Conservation (phyloP, 35 echinoderm and acorn worm species). For the Strongylocentrotus purpuratus region DNA sequence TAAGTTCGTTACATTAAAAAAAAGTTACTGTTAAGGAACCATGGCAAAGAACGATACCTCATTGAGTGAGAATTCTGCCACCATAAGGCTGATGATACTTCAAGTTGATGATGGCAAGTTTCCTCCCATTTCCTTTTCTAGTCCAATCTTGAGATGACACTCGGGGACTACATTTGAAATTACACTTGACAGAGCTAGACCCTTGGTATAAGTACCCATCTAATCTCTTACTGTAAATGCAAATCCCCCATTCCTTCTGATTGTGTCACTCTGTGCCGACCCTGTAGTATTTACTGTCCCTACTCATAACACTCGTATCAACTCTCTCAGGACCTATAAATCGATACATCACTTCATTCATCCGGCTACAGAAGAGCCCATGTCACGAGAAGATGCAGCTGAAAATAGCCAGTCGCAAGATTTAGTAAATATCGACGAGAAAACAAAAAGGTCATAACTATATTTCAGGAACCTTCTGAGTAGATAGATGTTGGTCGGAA, state of each 20-base stretch:
- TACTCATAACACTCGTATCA: neutral
- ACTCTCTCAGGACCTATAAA: neutral
- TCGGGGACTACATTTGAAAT: neutral
- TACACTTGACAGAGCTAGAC: neutral
- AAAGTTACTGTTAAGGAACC: too few relatives aligned
- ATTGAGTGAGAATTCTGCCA: too few relatives aligned
- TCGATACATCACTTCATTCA: neutral
- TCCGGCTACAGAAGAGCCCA: neutral
- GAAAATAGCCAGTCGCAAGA: neutral
- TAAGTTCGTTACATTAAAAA: too few relatives aligned
- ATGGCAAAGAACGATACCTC: too few relatives aligned
- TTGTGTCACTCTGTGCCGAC: neutral
- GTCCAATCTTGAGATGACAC: neutral
- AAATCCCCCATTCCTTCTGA: neutral
- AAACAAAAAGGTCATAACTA: conserved; percentile 13
- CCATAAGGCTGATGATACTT: too few relatives aligned
- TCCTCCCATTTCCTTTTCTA: neutral
- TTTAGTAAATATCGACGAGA: neutral
- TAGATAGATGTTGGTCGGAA: neutral
- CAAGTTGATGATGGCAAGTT: neutral
- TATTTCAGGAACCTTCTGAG: neutral
- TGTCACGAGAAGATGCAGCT: neutral
- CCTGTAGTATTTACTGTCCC: neutral
- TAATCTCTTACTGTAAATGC: neutral
- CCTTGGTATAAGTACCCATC: neutral